These are phyloP conservation scores for Radopholus similis DNA, from an alignment of 1,140 invertebrate genomes.

Conservation along the genomic window DNA sequence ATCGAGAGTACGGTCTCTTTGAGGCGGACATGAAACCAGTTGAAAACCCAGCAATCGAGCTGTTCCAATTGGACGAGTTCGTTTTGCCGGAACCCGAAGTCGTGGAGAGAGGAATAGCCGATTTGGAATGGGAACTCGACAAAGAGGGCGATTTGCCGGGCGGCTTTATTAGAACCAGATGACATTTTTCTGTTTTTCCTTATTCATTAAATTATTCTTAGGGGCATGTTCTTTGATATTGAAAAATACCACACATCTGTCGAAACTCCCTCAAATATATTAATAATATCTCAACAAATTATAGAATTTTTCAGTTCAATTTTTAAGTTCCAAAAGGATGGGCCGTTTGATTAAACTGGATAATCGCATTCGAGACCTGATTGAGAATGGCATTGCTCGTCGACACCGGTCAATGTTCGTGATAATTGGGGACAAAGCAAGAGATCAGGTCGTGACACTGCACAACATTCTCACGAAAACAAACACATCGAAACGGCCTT, in stretches of 20 bases:
- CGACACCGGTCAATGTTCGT: slow-evolving; percentile 87
- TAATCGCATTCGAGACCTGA: slow-evolving; percentile 85
- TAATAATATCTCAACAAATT: not conserved
- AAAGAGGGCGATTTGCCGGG: not conserved
- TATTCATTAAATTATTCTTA: not conserved
- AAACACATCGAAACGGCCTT: slow-evolving; percentile 79
- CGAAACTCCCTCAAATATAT: not conserved
- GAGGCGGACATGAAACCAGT: not conserved
- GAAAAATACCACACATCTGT: not conserved
- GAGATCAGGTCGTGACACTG: slow-evolving; percentile 90
- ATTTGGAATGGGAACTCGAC: not conserved
- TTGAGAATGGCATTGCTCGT: slow-evolving; percentile 87
- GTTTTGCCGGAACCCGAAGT: not conserved
- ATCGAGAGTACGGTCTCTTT: not conserved
- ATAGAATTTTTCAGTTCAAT: not conserved
- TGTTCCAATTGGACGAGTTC: not conserved
- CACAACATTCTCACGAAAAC: slow-evolving; percentile 96
- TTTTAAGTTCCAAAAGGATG: slow-evolving; percentile 20
- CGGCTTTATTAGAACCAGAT: not conserved
- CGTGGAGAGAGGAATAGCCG: not conserved
- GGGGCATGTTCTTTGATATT: not conserved
- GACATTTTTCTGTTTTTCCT: not conserved
- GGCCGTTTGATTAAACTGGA: slow-evolving; percentile 82
- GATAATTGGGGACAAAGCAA: slow-evolving; percentile 88
- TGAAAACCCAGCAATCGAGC: not conserved